phyloP scores from a whole-genome alignment of 2,113 vertebrate genomes.

The Equus quagga region DNA sequence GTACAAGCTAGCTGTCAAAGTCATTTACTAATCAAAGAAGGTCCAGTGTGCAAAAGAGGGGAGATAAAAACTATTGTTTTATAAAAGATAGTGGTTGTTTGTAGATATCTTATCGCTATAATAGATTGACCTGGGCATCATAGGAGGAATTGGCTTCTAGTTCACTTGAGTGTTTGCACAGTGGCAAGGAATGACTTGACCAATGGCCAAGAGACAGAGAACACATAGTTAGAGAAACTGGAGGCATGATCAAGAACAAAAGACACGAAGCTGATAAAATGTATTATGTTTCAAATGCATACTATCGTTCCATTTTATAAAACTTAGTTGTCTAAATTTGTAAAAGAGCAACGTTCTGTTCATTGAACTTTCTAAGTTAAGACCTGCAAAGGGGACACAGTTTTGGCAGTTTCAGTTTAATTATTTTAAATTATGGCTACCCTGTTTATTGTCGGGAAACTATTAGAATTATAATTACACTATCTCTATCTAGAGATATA shows the following conservation, averaged over 20 bases:
- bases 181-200: background rate
- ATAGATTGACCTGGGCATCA: background rate
- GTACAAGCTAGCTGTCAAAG: background rate
- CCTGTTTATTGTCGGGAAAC: background rate
- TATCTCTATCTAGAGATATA: background rate
- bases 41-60: background rate
- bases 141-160: background rate
- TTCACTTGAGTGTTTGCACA: background rate
- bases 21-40: background rate
- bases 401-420: background rate
- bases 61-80: background rate
- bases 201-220: background rate
- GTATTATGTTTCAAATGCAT: background rate
- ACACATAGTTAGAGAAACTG: background rate
- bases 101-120: background rate
- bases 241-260: background rate
- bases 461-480: background rate
- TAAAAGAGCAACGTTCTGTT: background rate
- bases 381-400: background rate
- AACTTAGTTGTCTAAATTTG: background rate
- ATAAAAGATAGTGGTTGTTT: background rate
- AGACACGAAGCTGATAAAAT: background rate
- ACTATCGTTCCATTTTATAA: background rate
- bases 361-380: background rate
- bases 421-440: background rate